Base-by-base conservation (phyloP, 2,113 vertebrate species). In the Chamaea fasciata region DNA sequence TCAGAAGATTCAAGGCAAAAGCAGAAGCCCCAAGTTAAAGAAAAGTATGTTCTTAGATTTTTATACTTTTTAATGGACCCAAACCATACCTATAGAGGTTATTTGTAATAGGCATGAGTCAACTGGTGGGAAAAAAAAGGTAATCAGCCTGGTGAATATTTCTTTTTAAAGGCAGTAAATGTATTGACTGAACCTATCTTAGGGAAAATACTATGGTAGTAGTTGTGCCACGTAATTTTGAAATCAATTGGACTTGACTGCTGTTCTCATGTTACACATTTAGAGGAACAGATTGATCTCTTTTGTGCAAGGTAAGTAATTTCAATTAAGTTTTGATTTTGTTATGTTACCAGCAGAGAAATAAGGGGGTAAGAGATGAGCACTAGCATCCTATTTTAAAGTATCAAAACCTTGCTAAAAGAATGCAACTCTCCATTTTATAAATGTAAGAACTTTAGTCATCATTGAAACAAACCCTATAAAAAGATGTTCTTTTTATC, bases 251-350 rank as follows among this genome's bases (percentile, higher is more conserved):
- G 52, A 91, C 83, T 87, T 92, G 74, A 94, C 95, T 95, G 87
- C 83, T 94, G 89, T 89, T 97, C 97, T 98, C 95, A 62, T 93
- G 93, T 98, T 96, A 95, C 82, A 95, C 55, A 90, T 94, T 89
- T 97, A 98, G 97, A 97, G 92, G 88, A 97, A 89, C 57, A 92
- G 90, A 98, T 97, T 97, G 97, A 98, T 98, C 93, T 97, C 89
- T 97, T 98, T 98, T 97, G 90, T 93, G 89, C 67, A 84, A 94
- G 55, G 52, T 90, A 97, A 97, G 77, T 97, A 95, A 80, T 97
- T 97, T 81, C 59, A 96, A 96, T 96, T 96, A 96, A 92, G 75
- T 92, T 97, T 97, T 93, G 90, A 95, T 97, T 97, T 92, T 98
- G 87, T 95, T 96, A 93, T 92, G 70, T 86, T 97, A 68, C 68